Conservation (phyloP, 2,888 invertebrate species). For the Scaptodrosophila latifasciaeformis region DNA sequence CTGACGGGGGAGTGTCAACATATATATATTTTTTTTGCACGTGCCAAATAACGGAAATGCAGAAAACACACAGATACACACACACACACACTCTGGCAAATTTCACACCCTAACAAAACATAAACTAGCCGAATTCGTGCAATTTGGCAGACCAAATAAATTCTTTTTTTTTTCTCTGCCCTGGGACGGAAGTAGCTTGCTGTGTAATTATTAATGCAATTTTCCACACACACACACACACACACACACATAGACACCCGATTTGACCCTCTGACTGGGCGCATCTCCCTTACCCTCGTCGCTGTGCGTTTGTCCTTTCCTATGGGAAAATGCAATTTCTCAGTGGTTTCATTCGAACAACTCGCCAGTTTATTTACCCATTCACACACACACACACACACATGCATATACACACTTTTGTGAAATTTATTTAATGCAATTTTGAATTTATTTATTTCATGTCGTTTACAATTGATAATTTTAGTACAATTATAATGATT, state of each 20-base stretch:
- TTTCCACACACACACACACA: slow-evolving; percentile 25
- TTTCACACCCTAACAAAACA: slow-evolving; percentile 22
- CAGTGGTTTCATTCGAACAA: no score
- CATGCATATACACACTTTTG: no score
- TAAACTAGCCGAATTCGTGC: no score
- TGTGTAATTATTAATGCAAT: slow-evolving; percentile 46
- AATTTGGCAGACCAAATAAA: slow-evolving; percentile 5
- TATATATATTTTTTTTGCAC: slow-evolving; percentile 50
- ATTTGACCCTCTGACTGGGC: slow-evolving; percentile 11
- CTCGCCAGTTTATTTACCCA: no score
- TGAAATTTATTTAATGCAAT: no score
- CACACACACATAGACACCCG: slow-evolving; percentile 1
- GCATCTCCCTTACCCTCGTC: no score
- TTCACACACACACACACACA: no score
- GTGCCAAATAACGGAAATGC: slow-evolving; percentile 52
- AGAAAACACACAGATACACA: slow-evolving; percentile 5
- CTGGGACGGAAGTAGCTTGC: slow-evolving; percentile 38
- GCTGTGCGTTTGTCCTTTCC: no score
- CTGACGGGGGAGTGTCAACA: no score
- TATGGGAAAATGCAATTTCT: slow-evolving; percentile 57
- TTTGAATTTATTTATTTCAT: slow-evolving; percentile 53
- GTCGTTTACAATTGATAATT: slow-evolving; percentile 57
- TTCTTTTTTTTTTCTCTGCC: slow-evolving; percentile 17
- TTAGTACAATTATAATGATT: slow-evolving; percentile 57
- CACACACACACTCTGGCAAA: slow-evolving; percentile 35